Base-by-base conservation (phyloP, 1,140 invertebrate species). In the Galleria mellonella region DNA sequence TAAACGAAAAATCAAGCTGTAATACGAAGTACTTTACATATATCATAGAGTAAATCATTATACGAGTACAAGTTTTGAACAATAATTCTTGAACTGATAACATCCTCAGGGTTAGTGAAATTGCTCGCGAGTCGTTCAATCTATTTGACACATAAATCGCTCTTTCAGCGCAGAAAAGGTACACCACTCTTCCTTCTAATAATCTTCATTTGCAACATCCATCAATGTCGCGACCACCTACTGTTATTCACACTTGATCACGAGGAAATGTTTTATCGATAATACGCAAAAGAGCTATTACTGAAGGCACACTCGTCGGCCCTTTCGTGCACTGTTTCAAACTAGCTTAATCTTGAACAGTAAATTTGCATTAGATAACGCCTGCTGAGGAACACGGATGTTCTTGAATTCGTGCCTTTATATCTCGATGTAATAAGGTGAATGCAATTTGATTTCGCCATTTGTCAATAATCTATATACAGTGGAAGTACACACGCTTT, bases 291-390 rank as follows among this genome's bases (percentile, higher is more conserved):
- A 64, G 72, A 77, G 65, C 69, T 62, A 79, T 79, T 79, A 72
- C 66, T 51, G 61, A 62, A 63, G 65, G 64, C 60, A 62, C 58
- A 60, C 54, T 48, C 60, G 51, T 33, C 12, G 50, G 47, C 58
- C 56, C 60, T 62, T 56, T 52, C 52, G 49, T 37, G 62, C 57
- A 47, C 51, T 66, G 55, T 70, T 71, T 74, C 62, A 65, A 66
- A 65, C 67, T 70, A 66, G 60, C 73, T 62, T 75, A 74, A 78
- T 75, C 67, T 77, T 40, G 55, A 52, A 58, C 55, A 64, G 68
- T 84, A 79, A 81, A 81, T 81, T 78, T 60, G 65, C 63, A 65
- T 67, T 58, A 73, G 68, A 78, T 84, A 77, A 68, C 69, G 61
- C 59, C 48, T 52, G 62, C 62, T 69, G 53, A 51, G 46, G 47